These are phyloP conservation scores for Heliconius charithonia DNA, from an alignment of 2,888 invertebrate species.

Conservation along the genomic window DNA sequence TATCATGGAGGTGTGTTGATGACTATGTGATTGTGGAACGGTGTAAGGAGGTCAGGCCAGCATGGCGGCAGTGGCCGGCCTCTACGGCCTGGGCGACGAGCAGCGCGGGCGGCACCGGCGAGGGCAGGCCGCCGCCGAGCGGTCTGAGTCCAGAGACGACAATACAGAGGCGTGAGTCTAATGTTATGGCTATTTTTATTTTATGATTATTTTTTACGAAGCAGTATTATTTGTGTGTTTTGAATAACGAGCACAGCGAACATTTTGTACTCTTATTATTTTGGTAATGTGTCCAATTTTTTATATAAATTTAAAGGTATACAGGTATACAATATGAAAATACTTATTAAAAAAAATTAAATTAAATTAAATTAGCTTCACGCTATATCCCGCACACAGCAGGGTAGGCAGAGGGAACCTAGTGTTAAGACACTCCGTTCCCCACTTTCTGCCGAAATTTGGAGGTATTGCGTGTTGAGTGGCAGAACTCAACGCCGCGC, in stretches of 20 bases:
- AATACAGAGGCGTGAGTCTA: constrained; percentile 84
- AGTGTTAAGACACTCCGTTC: no score
- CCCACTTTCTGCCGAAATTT: no score
- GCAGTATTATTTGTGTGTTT: neutral
- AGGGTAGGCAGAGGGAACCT: no score
- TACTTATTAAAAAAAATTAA: neutral
- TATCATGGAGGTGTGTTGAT: constrained; percentile 39
- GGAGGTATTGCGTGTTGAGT: no score
- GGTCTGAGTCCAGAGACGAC: constrained; percentile 85
- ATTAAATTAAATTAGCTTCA: no score
- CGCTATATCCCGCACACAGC: no score
- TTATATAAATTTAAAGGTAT: neutral
- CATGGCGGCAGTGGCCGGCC: constrained; percentile 92
- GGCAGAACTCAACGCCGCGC: no score
- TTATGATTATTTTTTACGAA: neutral
- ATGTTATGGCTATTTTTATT: constrained; percentile 1
- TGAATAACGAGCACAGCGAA: neutral
- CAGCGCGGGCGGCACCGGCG: constrained; percentile 82
- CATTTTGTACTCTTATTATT: neutral
- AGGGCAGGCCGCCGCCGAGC: constrained; percentile 85
- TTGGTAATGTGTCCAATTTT: neutral
- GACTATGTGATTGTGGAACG: constrained; percentile 54
- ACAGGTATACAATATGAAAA: neutral
- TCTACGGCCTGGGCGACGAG: constrained; percentile 91
- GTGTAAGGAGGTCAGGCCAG: constrained; percentile 54